Evolutionary conservation across 2,888 invertebrate genomes (phyloP), one percentile per base, ranked within the genome.

Genomic region (Noctua janthina): DNA sequence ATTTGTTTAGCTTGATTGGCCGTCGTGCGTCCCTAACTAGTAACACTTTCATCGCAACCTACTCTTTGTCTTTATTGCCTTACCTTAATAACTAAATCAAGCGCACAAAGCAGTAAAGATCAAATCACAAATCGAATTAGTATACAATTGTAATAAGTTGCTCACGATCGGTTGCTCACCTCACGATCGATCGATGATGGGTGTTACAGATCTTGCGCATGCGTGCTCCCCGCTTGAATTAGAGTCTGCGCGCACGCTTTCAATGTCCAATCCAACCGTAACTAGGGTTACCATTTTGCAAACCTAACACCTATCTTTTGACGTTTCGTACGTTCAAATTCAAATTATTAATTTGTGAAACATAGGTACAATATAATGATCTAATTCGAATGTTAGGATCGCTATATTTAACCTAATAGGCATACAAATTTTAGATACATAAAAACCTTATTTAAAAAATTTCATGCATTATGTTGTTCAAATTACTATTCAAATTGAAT

Each of bases 181-280:
- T 59, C 59, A 59, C 84, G 49, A 82, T 86, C 79, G 80, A 71
- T 84, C 74, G 80, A 69, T 83, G 85, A 84, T 86, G 77, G 79
- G 80, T 83, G 90, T 86, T 89, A 86, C 86, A 87, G 90, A 87
- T 89, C 86, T 86, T 87, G 90, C 84, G 85, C 86, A 74, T 86
- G 88, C 89, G 84, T 89, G 87, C 76, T 84, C 59, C 46, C 10
- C 62, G 51, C 70, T 78, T 80, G 81, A 79, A 83, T 89, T 90
- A 92, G 71, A 83, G 68, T 75, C 74, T 81, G 82, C 79, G 82
- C 78, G 88, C 87, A 86, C 89, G 91, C 90, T 91, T 91, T 89
- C 88, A 89, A 82, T 88, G 86, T 89, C 88, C 81, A 86, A 77
- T 67, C 76, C 87, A 83, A 59, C 82, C 87, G 88, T 88, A 89